Percentiles rank a stretch among this genome's conserved stretches.
These are phyloP conservation scores for Vanacampus margaritifer DNA, from an alignment of 2,113 vertebrate species.

Conservation along the genomic window DNA sequence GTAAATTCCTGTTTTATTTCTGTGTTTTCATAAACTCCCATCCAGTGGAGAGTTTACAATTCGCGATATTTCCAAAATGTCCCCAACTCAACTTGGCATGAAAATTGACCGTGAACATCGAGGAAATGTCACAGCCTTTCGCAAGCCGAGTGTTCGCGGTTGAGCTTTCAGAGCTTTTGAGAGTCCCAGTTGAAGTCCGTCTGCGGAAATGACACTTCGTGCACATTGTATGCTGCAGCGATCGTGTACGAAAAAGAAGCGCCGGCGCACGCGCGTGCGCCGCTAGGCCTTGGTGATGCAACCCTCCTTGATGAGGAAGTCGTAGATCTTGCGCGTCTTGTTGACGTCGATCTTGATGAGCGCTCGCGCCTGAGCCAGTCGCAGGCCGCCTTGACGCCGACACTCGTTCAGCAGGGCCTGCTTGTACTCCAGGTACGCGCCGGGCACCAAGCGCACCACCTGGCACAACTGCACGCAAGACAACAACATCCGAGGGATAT, in stretches of 20 bases:
- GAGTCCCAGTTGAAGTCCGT: neutral
- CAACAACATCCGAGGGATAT: neutral
- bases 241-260: too few relatives aligned
- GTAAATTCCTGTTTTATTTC: too few relatives aligned
- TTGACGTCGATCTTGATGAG: constrained; percentile 99
- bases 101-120: neutral
- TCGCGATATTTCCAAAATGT: neutral
- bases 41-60: neutral
- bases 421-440: constrained; percentile 97
- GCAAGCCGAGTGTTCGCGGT: too few relatives aligned
- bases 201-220: neutral
- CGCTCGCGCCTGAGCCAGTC: constrained; percentile 90
- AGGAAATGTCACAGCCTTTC: neutral
- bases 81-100: neutral
- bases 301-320: constrained; percentile 96
- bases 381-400: constrained; percentile 90
- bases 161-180: neutral
- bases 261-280: neutral
- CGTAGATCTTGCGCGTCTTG: constrained; percentile 98
- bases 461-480: constrained; percentile 83
- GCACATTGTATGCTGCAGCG: neutral
- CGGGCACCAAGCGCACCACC: constrained; percentile 95
- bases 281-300: constrained; percentile 90
- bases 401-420: constrained; percentile 93
- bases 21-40: too few relatives aligned